A percentile compares a stretch with the other conserved stretches of the same genome.
These are phyloP conservation scores for Clinocottus analis DNA, from an alignment of 2,113 vertebrate species.

Conservation along the genomic window DNA sequence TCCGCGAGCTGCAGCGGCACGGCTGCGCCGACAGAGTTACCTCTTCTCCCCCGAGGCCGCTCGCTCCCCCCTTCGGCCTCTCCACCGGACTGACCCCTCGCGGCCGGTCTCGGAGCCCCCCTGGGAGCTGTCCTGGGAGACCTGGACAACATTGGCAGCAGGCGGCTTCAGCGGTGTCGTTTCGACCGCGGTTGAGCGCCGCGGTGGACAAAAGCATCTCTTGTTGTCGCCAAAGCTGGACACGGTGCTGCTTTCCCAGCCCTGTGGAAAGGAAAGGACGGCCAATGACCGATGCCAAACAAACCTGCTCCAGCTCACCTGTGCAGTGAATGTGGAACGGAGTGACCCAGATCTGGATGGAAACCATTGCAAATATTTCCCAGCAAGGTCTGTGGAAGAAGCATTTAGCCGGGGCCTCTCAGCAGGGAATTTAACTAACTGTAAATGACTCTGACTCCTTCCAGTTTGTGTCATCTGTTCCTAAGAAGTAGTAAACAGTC, in stretches of 20 bases:
- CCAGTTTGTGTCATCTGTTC: constrained; percentile 79
- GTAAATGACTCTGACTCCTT: constrained; percentile 77
- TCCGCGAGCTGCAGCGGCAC: constrained; percentile 62
- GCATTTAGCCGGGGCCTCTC: constrained; percentile 75
- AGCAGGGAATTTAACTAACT: constrained; percentile 76
- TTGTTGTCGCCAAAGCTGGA: constrained; percentile 80
- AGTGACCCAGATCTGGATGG: constrained; percentile 81
- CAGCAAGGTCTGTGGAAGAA: constrained; percentile 77
- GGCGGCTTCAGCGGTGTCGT: constrained; percentile 70
- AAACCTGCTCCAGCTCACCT: constrained; percentile 83
- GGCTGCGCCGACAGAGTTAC: constrained; percentile 65
- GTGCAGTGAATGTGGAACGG: constrained; percentile 76
- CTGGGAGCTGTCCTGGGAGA: constrained; percentile 68
- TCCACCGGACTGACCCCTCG: constrained; percentile 41
- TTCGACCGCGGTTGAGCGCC: constrained; percentile 53
- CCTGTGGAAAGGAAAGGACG: constrained; percentile 81
- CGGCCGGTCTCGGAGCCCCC: constrained; percentile 57
- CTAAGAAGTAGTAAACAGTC: constrained; percentile 72
- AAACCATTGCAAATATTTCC: constrained; percentile 84
- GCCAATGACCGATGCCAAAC: constrained; percentile 77
- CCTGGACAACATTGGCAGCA: constrained; percentile 70
- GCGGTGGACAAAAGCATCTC: constrained; percentile 80
- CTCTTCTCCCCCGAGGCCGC: constrained; percentile 70
- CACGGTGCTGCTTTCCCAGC: constrained; percentile 72
- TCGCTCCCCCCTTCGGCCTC: constrained; percentile 66